phyloP scores from a whole-genome alignment of 2,113 vertebrate genomes.

The Embiotoca jacksoni region DNA sequence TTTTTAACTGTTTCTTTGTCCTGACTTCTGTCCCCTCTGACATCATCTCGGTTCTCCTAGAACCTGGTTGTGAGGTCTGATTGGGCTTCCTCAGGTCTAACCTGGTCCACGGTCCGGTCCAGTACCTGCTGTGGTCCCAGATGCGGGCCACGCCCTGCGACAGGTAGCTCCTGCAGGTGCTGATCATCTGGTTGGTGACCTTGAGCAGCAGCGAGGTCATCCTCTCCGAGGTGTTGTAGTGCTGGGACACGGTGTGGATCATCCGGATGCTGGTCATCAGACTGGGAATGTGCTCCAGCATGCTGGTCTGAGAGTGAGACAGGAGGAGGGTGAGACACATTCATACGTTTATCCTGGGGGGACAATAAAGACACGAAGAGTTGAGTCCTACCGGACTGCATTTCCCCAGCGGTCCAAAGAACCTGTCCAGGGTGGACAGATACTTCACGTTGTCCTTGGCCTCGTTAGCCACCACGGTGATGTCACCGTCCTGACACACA shows the following conservation, averaged over 20 bases:
- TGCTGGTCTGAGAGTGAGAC: conserved; percentile 58
- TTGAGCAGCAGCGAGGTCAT: conserved; percentile 90
- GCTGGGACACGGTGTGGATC: conserved; percentile 84
- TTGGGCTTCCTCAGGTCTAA: too few relatives aligned
- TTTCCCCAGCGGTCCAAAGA: conserved; percentile 82
- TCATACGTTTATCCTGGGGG: too few relatives aligned
- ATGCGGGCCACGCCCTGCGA: conserved; percentile 81
- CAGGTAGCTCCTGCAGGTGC: conserved; percentile 83
- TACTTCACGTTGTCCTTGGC: conserved; percentile 89
- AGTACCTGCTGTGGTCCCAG: conserved; percentile 88
- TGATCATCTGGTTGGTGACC: conserved; percentile 90
- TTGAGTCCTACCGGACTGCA: conserved; percentile 82
- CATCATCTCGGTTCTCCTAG: too few relatives aligned
- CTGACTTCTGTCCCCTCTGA: too few relatives aligned
- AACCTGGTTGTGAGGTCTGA: too few relatives aligned
- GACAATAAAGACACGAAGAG: neutral
- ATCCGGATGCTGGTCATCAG: conserved; percentile 85
- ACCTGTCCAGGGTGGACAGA: conserved; percentile 84
- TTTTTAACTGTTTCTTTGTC: too few relatives aligned
- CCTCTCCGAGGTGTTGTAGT: conserved; percentile 87
- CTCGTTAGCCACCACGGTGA: conserved; percentile 87
- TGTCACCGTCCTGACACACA: conserved; percentile 78
- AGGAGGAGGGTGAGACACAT: too few relatives aligned
- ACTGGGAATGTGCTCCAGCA: conserved; percentile 83
- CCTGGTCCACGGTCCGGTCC: neutral